Evolutionary conservation across 2,113 vertebrate species (phyloP).

Genomic region (Neolamprologus longior): DNA sequence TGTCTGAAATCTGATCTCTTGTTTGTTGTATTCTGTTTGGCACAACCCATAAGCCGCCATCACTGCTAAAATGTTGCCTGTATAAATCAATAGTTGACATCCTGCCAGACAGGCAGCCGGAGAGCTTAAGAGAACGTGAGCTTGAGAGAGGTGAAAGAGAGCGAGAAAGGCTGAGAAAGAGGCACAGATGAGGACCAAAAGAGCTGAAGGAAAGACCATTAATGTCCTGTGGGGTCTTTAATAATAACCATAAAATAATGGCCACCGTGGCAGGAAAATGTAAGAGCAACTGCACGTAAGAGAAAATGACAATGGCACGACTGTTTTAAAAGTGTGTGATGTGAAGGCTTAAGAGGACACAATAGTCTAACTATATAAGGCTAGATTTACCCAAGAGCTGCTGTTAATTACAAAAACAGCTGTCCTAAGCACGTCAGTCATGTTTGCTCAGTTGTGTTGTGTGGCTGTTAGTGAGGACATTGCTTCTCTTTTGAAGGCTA

Average conservation of each 20-base stretch:
- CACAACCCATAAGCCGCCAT: slow-evolving; percentile 50
- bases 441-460: not conserved
- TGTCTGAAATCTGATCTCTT: slow-evolving; percentile 59
- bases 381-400: not conserved
- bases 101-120: slow-evolving; percentile 54
- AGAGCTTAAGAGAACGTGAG: slow-evolving; percentile 20
- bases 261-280: not conserved
- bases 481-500: not conserved
- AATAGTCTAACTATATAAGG: not conserved
- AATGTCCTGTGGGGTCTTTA: not conserved
- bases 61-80: slow-evolving; percentile 62
- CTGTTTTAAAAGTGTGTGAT: not conserved
- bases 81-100: slow-evolving; percentile 71
- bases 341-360: not conserved
- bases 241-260: slow-evolving; percentile 1
- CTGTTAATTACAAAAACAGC: not conserved
- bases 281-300: not conserved
- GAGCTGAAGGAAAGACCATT: not conserved
- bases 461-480: not conserved
- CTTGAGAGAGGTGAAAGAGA: not conserved
- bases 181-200: not conserved
- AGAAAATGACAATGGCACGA: not conserved
- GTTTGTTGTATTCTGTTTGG: slow-evolving; percentile 67
- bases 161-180: not conserved
- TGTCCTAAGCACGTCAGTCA: not conserved